A percentile compares a stretch with the other conserved stretches of the same genome.
These are phyloP conservation scores for Geodia barretti DNA, from an alignment of 37 sponge, comb jelly and placozoan genomes.

Conservation along the genomic window DNA sequence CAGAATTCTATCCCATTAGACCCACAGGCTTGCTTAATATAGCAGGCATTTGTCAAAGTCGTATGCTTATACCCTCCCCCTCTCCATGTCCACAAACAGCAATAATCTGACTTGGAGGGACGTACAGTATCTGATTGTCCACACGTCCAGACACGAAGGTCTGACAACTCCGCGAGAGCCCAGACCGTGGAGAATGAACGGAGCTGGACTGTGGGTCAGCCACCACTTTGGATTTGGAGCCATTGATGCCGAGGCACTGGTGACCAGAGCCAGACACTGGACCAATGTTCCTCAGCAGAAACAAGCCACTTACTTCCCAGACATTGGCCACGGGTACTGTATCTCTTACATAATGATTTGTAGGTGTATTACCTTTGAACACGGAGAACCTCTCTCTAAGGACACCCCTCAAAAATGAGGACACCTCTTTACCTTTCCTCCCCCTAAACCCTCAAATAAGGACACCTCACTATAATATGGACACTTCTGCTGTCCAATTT, in stretches of 20 bases:
- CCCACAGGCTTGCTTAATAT: background rate
- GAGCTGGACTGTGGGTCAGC: conserved; percentile 71
- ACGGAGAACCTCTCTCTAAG: too few relatives aligned
- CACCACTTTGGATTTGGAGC: conserved; percentile 92
- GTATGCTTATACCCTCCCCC: background rate
- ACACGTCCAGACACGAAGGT: conserved; percentile 27
- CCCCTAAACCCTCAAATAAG: too few relatives aligned
- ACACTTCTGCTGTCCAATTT: too few relatives aligned
- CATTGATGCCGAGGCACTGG: conserved; percentile 77
- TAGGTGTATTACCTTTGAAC: too few relatives aligned
- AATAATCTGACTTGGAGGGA: conserved; percentile 92
- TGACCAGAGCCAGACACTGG: conserved; percentile 82
- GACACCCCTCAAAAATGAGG: too few relatives aligned
- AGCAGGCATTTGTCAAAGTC: background rate
- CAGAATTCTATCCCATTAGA: background rate
- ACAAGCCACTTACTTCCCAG: background rate
- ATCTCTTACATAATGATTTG: too few relatives aligned
- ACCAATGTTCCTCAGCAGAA: conserved; percentile 55
- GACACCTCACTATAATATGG: too few relatives aligned
- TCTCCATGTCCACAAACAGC: conserved; percentile 22
- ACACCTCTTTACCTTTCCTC: too few relatives aligned
- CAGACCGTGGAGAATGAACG: conserved; percentile 67
- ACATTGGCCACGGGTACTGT: background rate
- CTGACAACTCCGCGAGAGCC: conserved; percentile 3
- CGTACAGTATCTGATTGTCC: conserved; percentile 86